These are phyloP conservation scores for Lacerta bilineata DNA, from an alignment of 2,797 vertebrate genomes.

Conservation along the genomic window DNA sequence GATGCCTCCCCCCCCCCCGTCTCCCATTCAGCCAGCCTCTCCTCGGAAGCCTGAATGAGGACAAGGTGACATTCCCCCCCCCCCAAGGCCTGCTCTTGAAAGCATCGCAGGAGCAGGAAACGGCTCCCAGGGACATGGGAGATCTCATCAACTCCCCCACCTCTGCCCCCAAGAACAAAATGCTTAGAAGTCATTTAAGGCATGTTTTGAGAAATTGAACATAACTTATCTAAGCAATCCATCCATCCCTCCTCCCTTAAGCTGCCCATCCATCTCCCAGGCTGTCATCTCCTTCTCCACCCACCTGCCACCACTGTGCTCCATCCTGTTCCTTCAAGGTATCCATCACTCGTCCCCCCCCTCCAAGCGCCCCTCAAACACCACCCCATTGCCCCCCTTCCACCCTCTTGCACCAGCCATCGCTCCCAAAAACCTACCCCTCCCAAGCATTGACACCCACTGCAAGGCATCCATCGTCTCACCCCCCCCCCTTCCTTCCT, in stretches of 20 bases:
- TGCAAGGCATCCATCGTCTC: neutral
- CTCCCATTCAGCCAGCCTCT: neutral
- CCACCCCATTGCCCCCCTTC: neutral
- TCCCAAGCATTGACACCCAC: neutral
- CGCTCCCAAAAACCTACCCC: neutral
- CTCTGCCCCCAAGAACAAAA: neutral
- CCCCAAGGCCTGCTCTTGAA: neutral
- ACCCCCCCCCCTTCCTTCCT: too few species aligned
- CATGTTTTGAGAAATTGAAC: neutral
- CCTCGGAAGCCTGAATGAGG: neutral
- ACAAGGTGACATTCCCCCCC: neutral
- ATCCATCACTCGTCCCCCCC: neutral
- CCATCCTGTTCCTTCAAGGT: neutral
- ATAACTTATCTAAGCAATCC: neutral
- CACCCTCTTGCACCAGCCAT: neutral
- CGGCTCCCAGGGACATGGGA: accelerated
- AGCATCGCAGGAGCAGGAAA: neutral
- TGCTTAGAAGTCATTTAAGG: neutral
- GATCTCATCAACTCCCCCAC: neutral
- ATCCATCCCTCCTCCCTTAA: neutral
- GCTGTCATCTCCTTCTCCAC: slow-evolving; percentile 10
- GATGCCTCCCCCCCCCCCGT: neutral
- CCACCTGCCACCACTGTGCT: neutral
- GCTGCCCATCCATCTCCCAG: neutral
- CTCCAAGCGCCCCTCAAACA: too few species aligned